Evolutionary conservation across 2,113 vertebrate species (phyloP).

Genomic region (Stictonetta naevosa): DNA sequence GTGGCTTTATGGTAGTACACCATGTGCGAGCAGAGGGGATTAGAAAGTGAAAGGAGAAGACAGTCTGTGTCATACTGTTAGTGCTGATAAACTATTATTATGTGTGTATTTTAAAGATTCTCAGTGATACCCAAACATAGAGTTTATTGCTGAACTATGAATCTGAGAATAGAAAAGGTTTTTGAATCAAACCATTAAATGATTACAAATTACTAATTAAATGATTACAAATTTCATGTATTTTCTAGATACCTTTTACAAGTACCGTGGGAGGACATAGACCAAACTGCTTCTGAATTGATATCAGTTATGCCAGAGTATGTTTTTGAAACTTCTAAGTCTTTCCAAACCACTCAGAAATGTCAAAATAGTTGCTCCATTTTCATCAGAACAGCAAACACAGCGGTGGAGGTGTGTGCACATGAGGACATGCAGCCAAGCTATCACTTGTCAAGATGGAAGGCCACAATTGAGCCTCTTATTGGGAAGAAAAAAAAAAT

Average conservation of each 20-base stretch:
- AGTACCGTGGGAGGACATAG: background rate
- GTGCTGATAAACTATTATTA: background rate
- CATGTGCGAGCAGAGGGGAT: background rate
- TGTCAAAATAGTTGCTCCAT: background rate
- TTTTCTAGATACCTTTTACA: background rate
- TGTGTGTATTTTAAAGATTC: background rate
- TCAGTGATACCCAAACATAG: background rate
- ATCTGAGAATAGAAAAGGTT: background rate
- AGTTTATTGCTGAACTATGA: background rate
- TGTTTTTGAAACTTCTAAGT: background rate
- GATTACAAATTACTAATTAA: background rate
- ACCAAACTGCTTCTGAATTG: background rate
- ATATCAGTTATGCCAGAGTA: background rate
- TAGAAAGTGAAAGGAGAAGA: background rate
- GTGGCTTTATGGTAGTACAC: background rate
- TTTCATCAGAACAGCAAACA: background rate
- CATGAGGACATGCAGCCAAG: background rate
- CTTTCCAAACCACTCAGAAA: background rate
- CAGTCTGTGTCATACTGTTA: background rate
- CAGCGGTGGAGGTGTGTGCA: background rate
- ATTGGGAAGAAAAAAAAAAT: background rate
- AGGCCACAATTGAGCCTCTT: background rate
- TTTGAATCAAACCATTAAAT: background rate
- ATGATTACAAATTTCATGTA: background rate
- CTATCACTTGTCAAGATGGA: background rate